Conservation (phyloP, 2,888 invertebrate species). For the Bembecia ichneumoniformis region DNA sequence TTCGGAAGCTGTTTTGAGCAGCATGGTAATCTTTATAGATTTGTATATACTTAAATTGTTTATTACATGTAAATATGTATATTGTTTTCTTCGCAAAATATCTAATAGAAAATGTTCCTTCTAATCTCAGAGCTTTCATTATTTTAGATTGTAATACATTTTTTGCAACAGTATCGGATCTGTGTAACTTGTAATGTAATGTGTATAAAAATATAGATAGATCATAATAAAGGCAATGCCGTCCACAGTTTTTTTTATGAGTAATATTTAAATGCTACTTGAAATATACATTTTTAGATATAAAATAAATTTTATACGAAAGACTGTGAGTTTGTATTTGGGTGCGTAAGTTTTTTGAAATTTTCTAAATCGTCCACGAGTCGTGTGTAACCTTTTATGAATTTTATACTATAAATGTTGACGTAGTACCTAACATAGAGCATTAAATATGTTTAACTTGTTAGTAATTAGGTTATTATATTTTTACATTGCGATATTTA, state of each 20-base stretch:
- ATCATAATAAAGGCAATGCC: slow-evolving; percentile 48
- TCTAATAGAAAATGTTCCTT: neutral
- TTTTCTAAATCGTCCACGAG: slow-evolving; percentile 16
- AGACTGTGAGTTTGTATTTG: neutral
- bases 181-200: neutral
- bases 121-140: neutral
- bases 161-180: neutral
- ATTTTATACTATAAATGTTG: slow-evolving; percentile 24
- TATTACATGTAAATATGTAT: too few species aligned
- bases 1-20: too few species aligned
- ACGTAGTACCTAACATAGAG: slow-evolving; percentile 27
- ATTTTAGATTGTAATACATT: neutral
- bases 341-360: neutral
- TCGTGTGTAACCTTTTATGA: slow-evolving; percentile 25
- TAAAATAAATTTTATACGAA: neutral
- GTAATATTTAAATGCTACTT: neutral
- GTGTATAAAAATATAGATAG: neutral
- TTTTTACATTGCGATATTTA: slow-evolving; percentile 64
- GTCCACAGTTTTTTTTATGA: slow-evolving; percentile 44
- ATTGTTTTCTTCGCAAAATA: too few species aligned
- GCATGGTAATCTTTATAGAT: neutral
- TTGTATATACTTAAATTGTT: too few species aligned
- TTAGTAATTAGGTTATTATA: slow-evolving; percentile 41
- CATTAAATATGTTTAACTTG: neutral
- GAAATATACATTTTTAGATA: neutral